Base-by-base conservation (phyloP, 2,888 invertebrate genomes). In the Ephialtes manifestator region DNA sequence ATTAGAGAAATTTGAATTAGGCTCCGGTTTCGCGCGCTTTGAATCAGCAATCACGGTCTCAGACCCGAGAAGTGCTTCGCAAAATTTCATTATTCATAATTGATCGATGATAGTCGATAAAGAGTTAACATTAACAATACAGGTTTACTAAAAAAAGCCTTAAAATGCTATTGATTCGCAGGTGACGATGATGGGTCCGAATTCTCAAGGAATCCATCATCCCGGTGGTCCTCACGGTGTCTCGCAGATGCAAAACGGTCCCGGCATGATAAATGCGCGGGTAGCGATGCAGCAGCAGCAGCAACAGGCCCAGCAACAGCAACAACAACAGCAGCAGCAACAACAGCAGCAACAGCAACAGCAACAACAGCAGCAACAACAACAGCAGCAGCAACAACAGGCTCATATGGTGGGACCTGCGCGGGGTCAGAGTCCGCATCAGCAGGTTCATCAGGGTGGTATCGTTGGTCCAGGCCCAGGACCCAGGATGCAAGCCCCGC, bases 211-310 rank as follows among this genome's bases (percentile, higher is more conserved):
- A 70, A 92, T 93, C 74, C 93, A 94, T 81, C 94, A 94, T 87
- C 92, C 93, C 20, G 90, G 90, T 53, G 93, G 91, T 28, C 92
- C 92, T 18, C 93, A 93, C 53, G 91, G 91, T 3, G 93, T 93
- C 13, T 89, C 89, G 53, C 93, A 92, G 81, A 96, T 97, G 95
- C 97, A 97, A 93, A 97, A 97, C 93, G 97, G 97, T 0, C 97
- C 97, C 18, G 93, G 90, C 0, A 95, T 97, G 93, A 95, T 97
- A 95, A 93, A 94, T 80, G 94, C 95, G 18, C 93, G 95, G 58
- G 93, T 95, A 24, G 93, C 93, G 5, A 93, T 94, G 87, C 93
- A 93, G 53, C 93, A 94, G 82, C 93, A 93, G 55, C 87, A 87
- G 18, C 95, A 95, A 89, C 96, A 96, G 94, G 81, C 80, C 43